phyloP scores from a whole-genome alignment of 2,113 vertebrate genomes.

The Sapajus apella region DNA sequence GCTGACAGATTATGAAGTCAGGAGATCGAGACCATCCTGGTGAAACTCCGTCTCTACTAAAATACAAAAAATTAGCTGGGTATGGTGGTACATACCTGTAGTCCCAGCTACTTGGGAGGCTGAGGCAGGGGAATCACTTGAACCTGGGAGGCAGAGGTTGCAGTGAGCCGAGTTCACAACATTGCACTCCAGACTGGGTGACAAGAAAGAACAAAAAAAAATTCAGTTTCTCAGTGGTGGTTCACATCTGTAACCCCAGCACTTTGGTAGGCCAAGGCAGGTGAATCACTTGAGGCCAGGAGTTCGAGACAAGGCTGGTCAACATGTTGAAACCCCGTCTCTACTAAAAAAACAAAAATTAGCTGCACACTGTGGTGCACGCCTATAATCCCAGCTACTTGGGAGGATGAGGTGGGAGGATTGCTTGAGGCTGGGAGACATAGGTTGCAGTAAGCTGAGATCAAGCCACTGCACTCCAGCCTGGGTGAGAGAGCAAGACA shows the following conservation, averaged over 20 bases:
- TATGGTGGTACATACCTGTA: neutral
- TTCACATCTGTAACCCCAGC: too few relatives aligned
- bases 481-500: neutral
- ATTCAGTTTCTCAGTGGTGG: too few relatives aligned
- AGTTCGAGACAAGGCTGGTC: neutral
- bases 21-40: neutral
- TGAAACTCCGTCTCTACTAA: neutral
- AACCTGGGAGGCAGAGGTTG: neutral
- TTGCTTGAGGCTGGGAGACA: neutral
- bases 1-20: neutral
- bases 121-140: neutral
- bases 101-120: neutral
- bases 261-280: neutral
- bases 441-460: neutral
- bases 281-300: neutral
- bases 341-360: neutral
- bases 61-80: neutral
- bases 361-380: accelerated
- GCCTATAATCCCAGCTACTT: neutral
- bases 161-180: too few relatives aligned
- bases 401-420: neutral
- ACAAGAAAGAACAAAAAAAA: neutral
- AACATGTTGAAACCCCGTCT: neutral
- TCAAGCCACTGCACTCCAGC: neutral
- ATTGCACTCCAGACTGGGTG: neutral